Base-by-base conservation (phyloP, 2,888 invertebrate species). In the Conops quadrifasciatus region DNA sequence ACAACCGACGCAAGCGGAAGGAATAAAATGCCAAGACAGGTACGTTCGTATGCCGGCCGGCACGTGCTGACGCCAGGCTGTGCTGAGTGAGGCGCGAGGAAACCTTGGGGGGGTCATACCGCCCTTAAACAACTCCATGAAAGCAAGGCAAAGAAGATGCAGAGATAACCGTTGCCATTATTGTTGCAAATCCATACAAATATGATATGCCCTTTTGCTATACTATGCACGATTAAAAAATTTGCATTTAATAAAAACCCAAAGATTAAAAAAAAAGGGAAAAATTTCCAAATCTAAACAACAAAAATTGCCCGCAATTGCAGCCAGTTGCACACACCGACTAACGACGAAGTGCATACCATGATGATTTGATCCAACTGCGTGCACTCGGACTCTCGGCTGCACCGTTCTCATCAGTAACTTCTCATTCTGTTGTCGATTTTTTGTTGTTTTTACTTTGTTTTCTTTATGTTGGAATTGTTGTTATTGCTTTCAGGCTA, bases 21-120 rank as follows among this genome's bases (percentile, higher is more conserved):
- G 24, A 49, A 64, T 15, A 49, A 64, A 49, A 64, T 43, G 64
- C 30, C 62, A 43, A 62, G 30, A 11, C 36, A 64, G 64, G 24
- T 64, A 47, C 15, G 19, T 16, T 26, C n/a, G 2, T 3, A 26
- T 36, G 5, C 36, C 9, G 3, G 49, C n/a, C 49, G 49, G n/a
- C 3, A 49, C n/a, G 49, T 49, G 45, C 9, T 11, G 13, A 43
- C 45, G 9, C 9, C 9, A 5, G 13, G 7, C 45, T 13, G 45
- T 13, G 45, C 13, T 43, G 45, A 13, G 7, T 13, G 13, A 5
- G 45, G 9, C 7, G 45, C 45, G 9, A 43, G 13, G 45, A 43
- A 43, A 13, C 7, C 45, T 11, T 5, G 9, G 45, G 13, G 13
- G 45, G 45, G n/a, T n/a, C n/a, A n/a, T n/a, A n/a, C n/a, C n/a